phyloP scores from a whole-genome alignment of 2,113 vertebrate species.

The Colius striatus region DNA sequence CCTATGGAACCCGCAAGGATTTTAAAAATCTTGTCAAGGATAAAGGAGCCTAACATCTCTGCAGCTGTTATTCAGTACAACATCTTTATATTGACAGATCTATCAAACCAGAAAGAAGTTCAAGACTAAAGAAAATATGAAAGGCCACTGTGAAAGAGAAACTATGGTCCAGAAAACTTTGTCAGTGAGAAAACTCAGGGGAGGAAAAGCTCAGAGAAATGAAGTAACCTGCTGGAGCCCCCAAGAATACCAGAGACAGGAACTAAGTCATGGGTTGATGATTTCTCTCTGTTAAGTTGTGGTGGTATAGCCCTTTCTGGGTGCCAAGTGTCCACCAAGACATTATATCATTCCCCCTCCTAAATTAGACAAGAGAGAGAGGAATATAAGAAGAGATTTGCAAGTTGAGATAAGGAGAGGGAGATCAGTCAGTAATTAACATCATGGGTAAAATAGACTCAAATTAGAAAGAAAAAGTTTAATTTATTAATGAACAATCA shows the following conservation, averaged over 20 bases:
- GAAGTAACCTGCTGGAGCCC: neutral
- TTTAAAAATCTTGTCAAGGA: constrained; percentile 3
- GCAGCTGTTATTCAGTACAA: neutral
- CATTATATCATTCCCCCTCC: too few relatives aligned
- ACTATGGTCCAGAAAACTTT: neutral
- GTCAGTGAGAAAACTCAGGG: neutral
- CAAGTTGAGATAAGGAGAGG: too few relatives aligned
- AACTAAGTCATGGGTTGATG: neutral
- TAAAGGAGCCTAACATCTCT: neutral
- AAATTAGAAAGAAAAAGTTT: too few relatives aligned
- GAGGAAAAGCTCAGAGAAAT: neutral
- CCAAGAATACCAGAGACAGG: neutral
- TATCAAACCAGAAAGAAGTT: neutral
- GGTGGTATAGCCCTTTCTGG: too few relatives aligned
- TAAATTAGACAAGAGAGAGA: too few relatives aligned
- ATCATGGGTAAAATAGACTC: too few relatives aligned
- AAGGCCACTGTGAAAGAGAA: neutral
- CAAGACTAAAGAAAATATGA: neutral
- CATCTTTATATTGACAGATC: neutral
- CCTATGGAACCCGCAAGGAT: neutral
- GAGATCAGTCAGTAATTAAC: too few relatives aligned
- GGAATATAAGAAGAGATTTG: too few relatives aligned
- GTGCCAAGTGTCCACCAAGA: too few relatives aligned
- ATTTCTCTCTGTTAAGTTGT: neutral
- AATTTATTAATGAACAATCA: too few relatives aligned